Evolutionary conservation across 2,888 invertebrate genomes (phyloP), one percentile per base, ranked within the genome.

Genomic region (Campopleginae sp.): DNA sequence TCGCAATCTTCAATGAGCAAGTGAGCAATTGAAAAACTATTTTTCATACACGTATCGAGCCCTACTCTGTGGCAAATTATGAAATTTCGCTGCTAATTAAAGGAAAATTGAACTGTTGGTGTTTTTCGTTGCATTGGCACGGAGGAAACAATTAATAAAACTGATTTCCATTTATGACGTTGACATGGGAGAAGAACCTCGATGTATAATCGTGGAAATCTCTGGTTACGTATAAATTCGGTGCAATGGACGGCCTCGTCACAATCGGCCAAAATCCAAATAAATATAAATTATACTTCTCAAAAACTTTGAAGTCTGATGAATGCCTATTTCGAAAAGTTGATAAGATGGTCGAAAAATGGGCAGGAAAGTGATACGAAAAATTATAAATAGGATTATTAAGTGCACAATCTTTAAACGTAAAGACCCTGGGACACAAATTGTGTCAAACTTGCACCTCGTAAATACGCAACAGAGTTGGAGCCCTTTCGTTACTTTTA

Each of bases 341-440:
- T 8, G 19, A 48, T 31, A 63, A 48, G 14, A 33, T 63, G 19
- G n/a, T 65, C 46, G 48, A 65, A 33, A 33, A 48, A 7, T 48
- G 58, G 44, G 51, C 51, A 66, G 17, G 74, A 46, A 65, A 72
- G 72, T 31, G 72, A 74, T 76, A 38, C 31, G 46, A 81, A 12
- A 78, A 81, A 58, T 82, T 79, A 79, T 71, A 76, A 54, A 77
- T 61, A 78, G 79, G 79, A 65, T 75, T 79, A 71, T 75, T 79
- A 74, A 71, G 79, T 85, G 82, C 79, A 82, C 85, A 82, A 85
- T 85, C 85, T 82, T 79, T 51, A 61, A 31, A 58, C 58, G 23
- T 58, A 58, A 58, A 58, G 27, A 58, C 27, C 58, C 27, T 14
- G 12, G 23, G 27, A 27, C 58, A 58, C 12, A 51, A 72, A 27